Conservation (phyloP, 2,113 vertebrate species). For the Nematolebias whitei region DNA sequence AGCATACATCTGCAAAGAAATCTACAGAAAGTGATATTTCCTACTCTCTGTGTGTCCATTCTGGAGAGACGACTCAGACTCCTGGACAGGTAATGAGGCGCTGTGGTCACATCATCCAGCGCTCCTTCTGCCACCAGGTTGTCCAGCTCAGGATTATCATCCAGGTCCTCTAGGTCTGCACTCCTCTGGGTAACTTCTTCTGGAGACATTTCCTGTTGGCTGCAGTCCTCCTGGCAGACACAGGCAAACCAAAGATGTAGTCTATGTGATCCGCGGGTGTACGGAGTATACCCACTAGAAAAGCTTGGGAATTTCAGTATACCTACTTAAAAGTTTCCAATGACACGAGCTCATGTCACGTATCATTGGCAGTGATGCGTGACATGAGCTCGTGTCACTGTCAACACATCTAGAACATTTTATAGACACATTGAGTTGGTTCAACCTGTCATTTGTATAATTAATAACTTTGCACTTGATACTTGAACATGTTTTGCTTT, state of each 20-base stretch:
- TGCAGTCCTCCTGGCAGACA: constrained; percentile 76
- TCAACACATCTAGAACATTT: too few species aligned
- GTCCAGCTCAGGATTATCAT: constrained; percentile 80
- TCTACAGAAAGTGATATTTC: not conserved
- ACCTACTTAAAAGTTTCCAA: too few species aligned
- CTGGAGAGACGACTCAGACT: constrained; percentile 68
- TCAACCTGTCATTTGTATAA: too few species aligned
- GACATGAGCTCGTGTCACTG: too few species aligned
- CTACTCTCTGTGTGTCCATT: constrained; percentile 72
- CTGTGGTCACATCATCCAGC: constrained; percentile 62
- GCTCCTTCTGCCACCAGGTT: constrained; percentile 69
- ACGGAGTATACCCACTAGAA: too few species aligned
- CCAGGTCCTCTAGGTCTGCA: constrained; percentile 84
- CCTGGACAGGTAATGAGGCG: constrained; percentile 64
- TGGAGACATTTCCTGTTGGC: constrained; percentile 59
- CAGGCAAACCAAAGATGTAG: not conserved
- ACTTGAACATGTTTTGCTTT: too few species aligned
- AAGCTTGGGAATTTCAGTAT: too few species aligned
- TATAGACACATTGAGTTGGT: too few species aligned
- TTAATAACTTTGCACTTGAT: too few species aligned
- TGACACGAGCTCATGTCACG: too few species aligned
- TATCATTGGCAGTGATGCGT: too few species aligned
- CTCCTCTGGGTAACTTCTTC: constrained; percentile 81
- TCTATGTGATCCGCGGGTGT: too few species aligned
- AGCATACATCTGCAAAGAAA: not conserved